Conservation (phyloP, 2,113 vertebrate species). For the Indri indri region DNA sequence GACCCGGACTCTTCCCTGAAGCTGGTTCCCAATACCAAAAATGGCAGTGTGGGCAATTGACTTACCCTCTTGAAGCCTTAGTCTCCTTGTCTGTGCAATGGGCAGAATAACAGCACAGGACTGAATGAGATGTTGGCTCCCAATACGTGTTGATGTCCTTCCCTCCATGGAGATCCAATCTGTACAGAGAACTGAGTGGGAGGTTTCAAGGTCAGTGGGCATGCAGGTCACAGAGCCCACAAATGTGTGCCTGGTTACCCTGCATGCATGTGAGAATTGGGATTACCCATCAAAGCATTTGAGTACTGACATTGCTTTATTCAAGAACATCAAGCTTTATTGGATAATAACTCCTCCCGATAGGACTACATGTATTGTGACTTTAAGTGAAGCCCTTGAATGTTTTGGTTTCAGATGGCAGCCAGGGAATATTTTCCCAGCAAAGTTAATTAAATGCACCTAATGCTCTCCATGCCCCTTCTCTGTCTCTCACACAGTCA, state of each 20-base stretch:
- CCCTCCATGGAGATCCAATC: neutral
- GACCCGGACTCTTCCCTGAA: neutral
- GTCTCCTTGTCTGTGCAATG: neutral
- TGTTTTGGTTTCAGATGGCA: constrained; percentile 28
- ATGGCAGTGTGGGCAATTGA: neutral
- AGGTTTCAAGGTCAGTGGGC: neutral
- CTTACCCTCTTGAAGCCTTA: neutral
- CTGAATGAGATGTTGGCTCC: neutral
- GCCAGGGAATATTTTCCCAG: constrained; percentile 44
- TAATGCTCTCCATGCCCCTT: neutral
- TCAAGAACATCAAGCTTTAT: neutral
- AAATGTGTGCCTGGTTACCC: neutral
- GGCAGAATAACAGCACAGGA: neutral
- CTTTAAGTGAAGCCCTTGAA: neutral
- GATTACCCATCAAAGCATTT: neutral
- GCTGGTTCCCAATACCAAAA: neutral
- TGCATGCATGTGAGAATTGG: neutral
- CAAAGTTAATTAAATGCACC: constrained; percentile 55
- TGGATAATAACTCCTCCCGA: neutral
- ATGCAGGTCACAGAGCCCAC: neutral
- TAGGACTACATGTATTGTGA: neutral
- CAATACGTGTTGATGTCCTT: neutral
- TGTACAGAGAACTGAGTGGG: neutral
- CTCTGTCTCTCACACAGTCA: constrained; percentile 31
- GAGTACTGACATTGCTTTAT: neutral